Evolutionary conservation across 2,797 vertebrate species (phyloP).

Genomic region (Neopelma chrysocephalum): DNA sequence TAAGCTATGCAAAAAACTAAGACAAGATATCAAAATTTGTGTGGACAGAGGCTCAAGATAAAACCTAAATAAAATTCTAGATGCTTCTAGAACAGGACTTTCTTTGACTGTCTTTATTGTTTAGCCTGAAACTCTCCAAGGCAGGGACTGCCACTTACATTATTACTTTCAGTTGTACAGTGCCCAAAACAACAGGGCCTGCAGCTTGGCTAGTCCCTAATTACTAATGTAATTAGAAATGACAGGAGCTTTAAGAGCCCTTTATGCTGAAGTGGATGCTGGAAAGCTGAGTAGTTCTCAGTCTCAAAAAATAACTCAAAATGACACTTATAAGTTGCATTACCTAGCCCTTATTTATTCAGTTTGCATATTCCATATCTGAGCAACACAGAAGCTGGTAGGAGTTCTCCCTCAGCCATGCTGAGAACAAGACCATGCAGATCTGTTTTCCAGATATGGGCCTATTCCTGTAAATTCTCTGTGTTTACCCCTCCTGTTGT

Average conservation of each 20-base stretch:
- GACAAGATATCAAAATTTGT: neutral
- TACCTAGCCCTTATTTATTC: neutral
- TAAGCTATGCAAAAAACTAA: neutral
- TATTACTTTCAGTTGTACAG: neutral
- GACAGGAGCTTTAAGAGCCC: neutral
- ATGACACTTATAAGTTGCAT: neutral
- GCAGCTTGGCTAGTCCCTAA: neutral
- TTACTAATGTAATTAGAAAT: constrained; percentile 15
- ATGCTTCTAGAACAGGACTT: neutral
- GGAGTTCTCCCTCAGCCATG: neutral
- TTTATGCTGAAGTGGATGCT: neutral
- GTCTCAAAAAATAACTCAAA: neutral
- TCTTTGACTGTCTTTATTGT: neutral
- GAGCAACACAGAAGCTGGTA: neutral
- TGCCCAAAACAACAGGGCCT: neutral
- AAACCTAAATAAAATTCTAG: neutral
- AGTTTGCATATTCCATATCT: neutral
- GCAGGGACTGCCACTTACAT: neutral
- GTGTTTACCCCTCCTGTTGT: neutral
- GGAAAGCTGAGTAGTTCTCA: neutral
- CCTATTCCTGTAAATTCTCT: neutral
- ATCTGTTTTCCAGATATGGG: neutral
- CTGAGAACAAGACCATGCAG: neutral
- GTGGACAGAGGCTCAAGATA: neutral
- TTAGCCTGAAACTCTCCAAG: neutral